A percentile compares a stretch with the other conserved stretches of the same genome.
phyloP scores from a whole-genome alignment of 1,140 invertebrate species.

The Drosophila virilis region DNA sequence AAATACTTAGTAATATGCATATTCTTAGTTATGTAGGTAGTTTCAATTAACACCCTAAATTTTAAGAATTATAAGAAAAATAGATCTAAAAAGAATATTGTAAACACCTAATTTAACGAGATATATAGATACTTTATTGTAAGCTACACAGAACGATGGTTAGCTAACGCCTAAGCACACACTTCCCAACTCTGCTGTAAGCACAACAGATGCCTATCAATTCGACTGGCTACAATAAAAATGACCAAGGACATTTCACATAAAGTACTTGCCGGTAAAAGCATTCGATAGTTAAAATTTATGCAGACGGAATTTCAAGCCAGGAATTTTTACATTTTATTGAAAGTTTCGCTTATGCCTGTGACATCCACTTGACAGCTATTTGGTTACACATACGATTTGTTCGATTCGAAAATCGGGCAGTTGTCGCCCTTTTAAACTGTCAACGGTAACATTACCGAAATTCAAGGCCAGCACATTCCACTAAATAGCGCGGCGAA shows the following conservation, averaged over 20 bases:
- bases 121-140: too few relatives aligned
- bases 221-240: too few relatives aligned
- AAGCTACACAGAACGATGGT: too few relatives aligned
- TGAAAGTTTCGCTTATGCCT: background rate
- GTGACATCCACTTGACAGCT: constrained; percentile 2
- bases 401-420: constrained; percentile 1
- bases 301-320: background rate
- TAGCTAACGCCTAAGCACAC: too few relatives aligned
- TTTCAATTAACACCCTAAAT: too few relatives aligned
- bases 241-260: too few relatives aligned
- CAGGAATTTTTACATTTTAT: background rate
- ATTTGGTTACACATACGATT: constrained; percentile 3
- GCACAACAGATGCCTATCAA: too few relatives aligned
- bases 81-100: too few relatives aligned
- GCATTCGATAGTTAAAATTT: background rate
- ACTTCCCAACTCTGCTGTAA: too few relatives aligned
- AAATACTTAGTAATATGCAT: background rate
- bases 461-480: constrained; percentile 28
- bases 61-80: too few relatives aligned
- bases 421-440: constrained; percentile 27
- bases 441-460: constrained; percentile 4
- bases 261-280: background rate
- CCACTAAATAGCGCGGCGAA: constrained; percentile 35
- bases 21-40: too few relatives aligned
- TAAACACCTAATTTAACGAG: too few relatives aligned